These are phyloP conservation scores for Caretta caretta DNA, from an alignment of 2,113 vertebrate genomes.

Conservation along the genomic window DNA sequence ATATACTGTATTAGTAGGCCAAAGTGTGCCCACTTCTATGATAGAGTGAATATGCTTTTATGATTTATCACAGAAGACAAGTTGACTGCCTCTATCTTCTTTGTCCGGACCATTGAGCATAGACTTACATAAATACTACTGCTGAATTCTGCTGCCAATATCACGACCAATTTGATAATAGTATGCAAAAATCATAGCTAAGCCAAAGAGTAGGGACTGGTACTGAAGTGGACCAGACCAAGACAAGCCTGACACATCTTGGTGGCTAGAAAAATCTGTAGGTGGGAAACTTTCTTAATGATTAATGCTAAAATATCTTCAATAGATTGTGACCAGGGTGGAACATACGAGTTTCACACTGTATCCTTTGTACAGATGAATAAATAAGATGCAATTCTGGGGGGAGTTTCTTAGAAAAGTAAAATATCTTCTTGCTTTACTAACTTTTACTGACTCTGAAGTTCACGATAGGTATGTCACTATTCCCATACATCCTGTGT, in stretches of 20 bases:
- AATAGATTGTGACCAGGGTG: accelerated
- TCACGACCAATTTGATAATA: background rate
- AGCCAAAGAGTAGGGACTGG: background rate
- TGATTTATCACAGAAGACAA: background rate
- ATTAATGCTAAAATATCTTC: background rate
- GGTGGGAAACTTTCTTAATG: background rate
- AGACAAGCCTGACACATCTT: background rate
- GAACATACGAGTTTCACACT: background rate
- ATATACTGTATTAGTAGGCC: background rate
- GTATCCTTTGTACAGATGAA: background rate
- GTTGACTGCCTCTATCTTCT: background rate
- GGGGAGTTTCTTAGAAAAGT: background rate
- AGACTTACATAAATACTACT: background rate
- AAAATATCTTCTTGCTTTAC: background rate
- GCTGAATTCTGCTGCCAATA: background rate
- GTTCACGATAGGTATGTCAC: background rate
- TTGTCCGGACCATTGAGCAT: background rate
- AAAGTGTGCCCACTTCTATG: background rate
- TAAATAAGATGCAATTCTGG: background rate
- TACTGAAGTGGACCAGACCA: background rate
- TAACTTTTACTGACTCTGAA: background rate
- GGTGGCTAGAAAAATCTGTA: background rate
- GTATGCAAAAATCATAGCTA: background rate
- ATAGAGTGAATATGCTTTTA: background rate
- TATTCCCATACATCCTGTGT: background rate